Evolutionary conservation across 2,797 vertebrate genomes (phyloP), one percentile per base, ranked within the genome.

Genomic region (Melanotaenia boesemani): DNA sequence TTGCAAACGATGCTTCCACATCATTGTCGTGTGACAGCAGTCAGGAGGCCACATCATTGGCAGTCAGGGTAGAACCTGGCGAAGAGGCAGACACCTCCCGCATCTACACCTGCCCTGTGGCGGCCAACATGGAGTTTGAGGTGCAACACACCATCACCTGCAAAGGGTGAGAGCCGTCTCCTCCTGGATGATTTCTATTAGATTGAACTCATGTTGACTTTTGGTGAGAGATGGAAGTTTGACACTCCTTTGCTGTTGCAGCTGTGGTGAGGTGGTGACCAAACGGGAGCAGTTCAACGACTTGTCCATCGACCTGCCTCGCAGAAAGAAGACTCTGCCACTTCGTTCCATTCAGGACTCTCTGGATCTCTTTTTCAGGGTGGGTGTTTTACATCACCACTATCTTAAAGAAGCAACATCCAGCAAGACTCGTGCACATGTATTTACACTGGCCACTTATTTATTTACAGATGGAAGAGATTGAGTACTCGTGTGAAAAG

Each of bases 401-500:
- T 30, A 30, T 30, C 28, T 30, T 30, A 5, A 39, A 39, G 12
- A 4, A 39, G 8, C 36, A 39, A 39, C 12, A 13, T 39, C 39
- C 39, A 15, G 41, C 5, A 1, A 15, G 41, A 44, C 5, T 2
- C 15, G 5, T 22, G 1, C 3, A 13, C 2, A 34, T 34, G 57
- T 0, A 34, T 22, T 37, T 2, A 0, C n/a, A 5, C 6, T n/a
- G 24, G 4, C 57, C 22, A 0, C 28, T 74, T 52, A 77, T 79
- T 57, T 55, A 79, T 84, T 70, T 88, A 34, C 90, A 99, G 98
- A 96, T 97, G 90, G 98, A 99, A 90, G 98, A 99, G 90, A 97
- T 99, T 0, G 98, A 99, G 73, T 99, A 99, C 91, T 97, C 97
- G 0, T 99, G 98, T 93, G 98, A 99, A 84, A 99, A 99, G 81